A percentile compares a stretch with the other conserved stretches of the same genome.
These are phyloP conservation scores for Tor tambroides DNA, from an alignment of 2,113 vertebrate species.

Conservation along the genomic window DNA sequence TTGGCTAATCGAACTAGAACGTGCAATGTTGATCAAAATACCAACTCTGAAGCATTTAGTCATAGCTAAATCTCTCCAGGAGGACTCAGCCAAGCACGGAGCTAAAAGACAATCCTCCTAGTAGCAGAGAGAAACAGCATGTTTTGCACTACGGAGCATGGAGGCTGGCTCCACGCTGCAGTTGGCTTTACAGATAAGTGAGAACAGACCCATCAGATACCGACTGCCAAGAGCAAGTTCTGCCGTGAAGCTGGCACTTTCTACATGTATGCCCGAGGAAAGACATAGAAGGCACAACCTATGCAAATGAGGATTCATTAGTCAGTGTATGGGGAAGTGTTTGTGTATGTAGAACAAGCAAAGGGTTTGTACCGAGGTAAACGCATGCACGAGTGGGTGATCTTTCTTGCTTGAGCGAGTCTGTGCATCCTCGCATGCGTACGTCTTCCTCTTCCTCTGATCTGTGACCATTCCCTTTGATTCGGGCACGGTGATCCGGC, in stretches of 20 bases:
- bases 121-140: slow-evolving; percentile 51
- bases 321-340: slow-evolving; percentile 49
- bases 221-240: slow-evolving; percentile 52
- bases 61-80: slow-evolving; percentile 31
- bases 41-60: slow-evolving; percentile 14
- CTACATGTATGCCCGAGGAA: slow-evolving; percentile 47
- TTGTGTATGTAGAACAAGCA: slow-evolving; percentile 46
- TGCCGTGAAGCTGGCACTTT: slow-evolving; percentile 44
- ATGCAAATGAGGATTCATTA: slow-evolving; percentile 52
- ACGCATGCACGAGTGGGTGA: neutral
- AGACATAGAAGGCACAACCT: slow-evolving; percentile 49
- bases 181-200: slow-evolving; percentile 56
- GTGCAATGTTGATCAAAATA: neutral
- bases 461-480: slow-evolving; percentile 76
- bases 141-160: slow-evolving; percentile 51
- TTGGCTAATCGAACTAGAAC: neutral
- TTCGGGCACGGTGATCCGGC: slow-evolving; percentile 76
- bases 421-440: slow-evolving; percentile 61
- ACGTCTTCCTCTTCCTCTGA: slow-evolving; percentile 68
- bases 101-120: slow-evolving; percentile 30
- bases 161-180: slow-evolving; percentile 46
- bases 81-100: slow-evolving; percentile 28
- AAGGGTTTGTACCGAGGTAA: slow-evolving; percentile 31
- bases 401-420: slow-evolving; percentile 37
- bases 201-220: slow-evolving; percentile 53